A percentile compares a stretch with the other conserved stretches of the same genome.
phyloP scores from a whole-genome alignment of 2,888 invertebrate genomes.

The Onthophagus sagittarius region DNA sequence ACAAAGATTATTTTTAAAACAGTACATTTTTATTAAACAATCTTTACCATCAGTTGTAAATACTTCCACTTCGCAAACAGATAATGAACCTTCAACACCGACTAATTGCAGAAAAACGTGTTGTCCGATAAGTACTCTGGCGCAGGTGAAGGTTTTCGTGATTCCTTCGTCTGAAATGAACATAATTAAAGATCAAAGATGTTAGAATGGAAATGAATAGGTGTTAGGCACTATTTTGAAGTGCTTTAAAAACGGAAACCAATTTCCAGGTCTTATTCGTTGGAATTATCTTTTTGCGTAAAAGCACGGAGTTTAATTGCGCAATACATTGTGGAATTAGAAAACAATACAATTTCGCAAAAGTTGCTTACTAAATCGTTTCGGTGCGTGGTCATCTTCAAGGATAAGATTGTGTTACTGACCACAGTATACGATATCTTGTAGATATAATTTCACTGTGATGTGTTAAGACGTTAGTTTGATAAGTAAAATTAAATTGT shows the following conservation, averaged over 20 bases:
- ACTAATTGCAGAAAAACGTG: constrained; percentile 86
- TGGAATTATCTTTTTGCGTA: background rate
- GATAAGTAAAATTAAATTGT: background rate
- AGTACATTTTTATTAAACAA: background rate
- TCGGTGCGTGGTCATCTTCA: constrained; percentile 4
- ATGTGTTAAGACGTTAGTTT: background rate
- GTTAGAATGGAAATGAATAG: background rate
- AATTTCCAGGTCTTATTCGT: background rate
- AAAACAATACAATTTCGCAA: background rate
- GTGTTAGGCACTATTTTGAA: too few relatives aligned
- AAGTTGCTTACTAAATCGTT: background rate
- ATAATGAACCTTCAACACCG: constrained; percentile 85
- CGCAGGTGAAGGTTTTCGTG: constrained; percentile 86
- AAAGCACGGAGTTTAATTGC: background rate
- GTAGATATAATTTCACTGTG: background rate
- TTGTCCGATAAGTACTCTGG: constrained; percentile 78
- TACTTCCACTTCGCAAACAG: constrained; percentile 88
- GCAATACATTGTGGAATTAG: background rate
- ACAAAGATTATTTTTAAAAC: constrained; percentile 24
- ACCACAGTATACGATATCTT: background rate
- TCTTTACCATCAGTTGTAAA: constrained; percentile 79
- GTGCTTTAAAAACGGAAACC: background rate
- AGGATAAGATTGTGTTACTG: background rate
- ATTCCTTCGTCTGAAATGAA: constrained; percentile 74
- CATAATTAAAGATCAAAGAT: background rate